A percentile compares a stretch with the other conserved stretches of the same genome.
Evolutionary conservation across 2,113 vertebrate species (phyloP).

Genomic region (Bos taurus): DNA sequence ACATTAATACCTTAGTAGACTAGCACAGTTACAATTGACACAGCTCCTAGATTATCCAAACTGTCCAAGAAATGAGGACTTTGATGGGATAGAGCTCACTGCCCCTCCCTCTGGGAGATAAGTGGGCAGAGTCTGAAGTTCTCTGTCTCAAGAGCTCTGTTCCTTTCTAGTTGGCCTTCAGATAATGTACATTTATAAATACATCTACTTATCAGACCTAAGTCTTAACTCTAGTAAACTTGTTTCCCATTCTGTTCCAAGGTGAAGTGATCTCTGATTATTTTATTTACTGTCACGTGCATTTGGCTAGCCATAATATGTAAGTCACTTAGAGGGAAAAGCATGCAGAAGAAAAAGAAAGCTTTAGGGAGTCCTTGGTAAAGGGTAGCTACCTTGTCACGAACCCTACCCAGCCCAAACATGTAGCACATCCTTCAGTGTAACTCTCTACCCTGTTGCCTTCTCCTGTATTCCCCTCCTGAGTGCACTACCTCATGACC

Average conservation of each 20-base stretch:
- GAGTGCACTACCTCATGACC: background rate
- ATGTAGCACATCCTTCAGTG: background rate
- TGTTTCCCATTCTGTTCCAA: background rate
- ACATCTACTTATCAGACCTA: background rate
- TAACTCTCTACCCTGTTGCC: background rate
- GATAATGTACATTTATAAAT: background rate
- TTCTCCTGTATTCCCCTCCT: background rate
- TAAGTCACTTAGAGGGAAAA: background rate
- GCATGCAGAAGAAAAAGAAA: conserved; percentile 6
- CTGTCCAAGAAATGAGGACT: background rate
- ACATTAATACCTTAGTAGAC: background rate
- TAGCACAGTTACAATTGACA: background rate
- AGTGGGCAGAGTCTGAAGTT: background rate
- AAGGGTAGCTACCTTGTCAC: background rate
- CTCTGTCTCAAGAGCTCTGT: background rate
- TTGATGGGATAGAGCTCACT: background rate
- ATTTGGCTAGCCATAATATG: background rate
- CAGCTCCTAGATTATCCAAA: background rate
- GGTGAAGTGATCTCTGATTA: background rate
- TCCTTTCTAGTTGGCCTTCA: conserved; percentile 7
- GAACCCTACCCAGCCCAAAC: background rate
- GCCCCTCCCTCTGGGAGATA: background rate
- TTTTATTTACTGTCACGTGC: background rate
- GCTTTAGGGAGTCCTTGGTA: background rate
- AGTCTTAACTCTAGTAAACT: background rate